These are phyloP conservation scores for Galaxea fascicularis DNA, from an alignment of 92 coral and sea anemone genomes.

Conservation along the genomic window DNA sequence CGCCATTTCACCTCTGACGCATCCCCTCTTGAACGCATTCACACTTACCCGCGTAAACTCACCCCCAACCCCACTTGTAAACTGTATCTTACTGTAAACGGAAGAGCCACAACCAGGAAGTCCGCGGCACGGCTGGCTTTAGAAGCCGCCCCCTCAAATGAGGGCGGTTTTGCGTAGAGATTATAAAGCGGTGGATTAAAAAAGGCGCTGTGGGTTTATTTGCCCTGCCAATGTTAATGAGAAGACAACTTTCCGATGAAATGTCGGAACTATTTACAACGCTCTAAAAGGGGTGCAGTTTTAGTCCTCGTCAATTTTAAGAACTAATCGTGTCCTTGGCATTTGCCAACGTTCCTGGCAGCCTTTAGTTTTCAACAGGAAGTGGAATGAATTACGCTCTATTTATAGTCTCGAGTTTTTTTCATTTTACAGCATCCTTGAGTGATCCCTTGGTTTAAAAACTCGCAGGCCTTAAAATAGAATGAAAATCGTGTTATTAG, in stretches of 20 bases:
- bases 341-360: background rate
- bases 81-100: background rate
- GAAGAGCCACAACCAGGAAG: constrained; percentile 4
- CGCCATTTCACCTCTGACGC: background rate
- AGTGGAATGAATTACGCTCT: background rate
- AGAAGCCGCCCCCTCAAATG: background rate
- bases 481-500: background rate
- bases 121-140: background rate
- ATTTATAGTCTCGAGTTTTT: constrained; percentile 3
- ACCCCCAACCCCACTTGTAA: background rate
- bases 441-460: background rate
- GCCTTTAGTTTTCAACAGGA: background rate
- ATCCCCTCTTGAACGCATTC: background rate
- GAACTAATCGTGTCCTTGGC: background rate
- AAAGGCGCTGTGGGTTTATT: background rate
- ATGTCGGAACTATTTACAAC: background rate
- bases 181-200: background rate
- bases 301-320: background rate
- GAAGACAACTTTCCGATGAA: background rate
- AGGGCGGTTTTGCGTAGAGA: background rate
- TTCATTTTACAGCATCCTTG: background rate
- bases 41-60: too few relatives aligned
- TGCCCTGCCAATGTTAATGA: background rate
- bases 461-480: background rate
- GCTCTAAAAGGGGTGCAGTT: background rate